phyloP scores from a whole-genome alignment of 2,888 invertebrate species.

The Campoletis raptor region DNA sequence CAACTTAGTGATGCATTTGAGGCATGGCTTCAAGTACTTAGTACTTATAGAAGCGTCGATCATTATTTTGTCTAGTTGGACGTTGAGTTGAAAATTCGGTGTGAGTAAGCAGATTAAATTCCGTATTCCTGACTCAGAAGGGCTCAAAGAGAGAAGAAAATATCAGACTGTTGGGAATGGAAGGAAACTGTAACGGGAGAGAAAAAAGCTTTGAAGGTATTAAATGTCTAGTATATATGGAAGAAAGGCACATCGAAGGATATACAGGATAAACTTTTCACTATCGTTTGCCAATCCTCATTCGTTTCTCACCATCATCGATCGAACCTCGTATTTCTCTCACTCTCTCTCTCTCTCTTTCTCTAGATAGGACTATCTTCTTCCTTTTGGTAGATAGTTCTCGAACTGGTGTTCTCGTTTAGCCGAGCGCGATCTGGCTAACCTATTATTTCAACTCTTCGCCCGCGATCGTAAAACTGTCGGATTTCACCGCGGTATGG shows the following conservation, averaged over 20 bases:
- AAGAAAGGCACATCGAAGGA: neutral
- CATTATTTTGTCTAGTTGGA: neutral
- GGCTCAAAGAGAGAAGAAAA: neutral
- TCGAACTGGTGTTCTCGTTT: constrained; percentile 49
- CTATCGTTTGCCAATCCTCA: neutral
- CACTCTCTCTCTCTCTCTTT: neutral
- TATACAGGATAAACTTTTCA: neutral
- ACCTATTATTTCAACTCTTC: constrained; percentile 65
- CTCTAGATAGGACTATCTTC: neutral
- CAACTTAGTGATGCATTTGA: constrained; percentile 18
- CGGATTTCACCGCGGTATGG: constrained; percentile 65
- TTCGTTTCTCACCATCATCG: neutral
- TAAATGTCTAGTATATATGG: neutral
- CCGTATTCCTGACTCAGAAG: neutral
- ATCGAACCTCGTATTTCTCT: neutral
- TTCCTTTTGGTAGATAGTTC: constrained; percentile 10
- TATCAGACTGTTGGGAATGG: neutral
- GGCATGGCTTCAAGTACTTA: neutral
- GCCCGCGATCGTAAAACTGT: constrained; percentile 65
- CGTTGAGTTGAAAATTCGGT: neutral
- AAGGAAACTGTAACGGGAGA: neutral
- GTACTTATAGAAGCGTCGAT: neutral
- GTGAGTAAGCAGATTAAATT: neutral
- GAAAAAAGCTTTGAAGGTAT: neutral
- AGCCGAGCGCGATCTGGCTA: constrained; percentile 40